A percentile compares a stretch with the other conserved stretches of the same genome.
Conservation (phyloP, 2,797 vertebrate genomes). For the Lacerta viridis region DNA sequence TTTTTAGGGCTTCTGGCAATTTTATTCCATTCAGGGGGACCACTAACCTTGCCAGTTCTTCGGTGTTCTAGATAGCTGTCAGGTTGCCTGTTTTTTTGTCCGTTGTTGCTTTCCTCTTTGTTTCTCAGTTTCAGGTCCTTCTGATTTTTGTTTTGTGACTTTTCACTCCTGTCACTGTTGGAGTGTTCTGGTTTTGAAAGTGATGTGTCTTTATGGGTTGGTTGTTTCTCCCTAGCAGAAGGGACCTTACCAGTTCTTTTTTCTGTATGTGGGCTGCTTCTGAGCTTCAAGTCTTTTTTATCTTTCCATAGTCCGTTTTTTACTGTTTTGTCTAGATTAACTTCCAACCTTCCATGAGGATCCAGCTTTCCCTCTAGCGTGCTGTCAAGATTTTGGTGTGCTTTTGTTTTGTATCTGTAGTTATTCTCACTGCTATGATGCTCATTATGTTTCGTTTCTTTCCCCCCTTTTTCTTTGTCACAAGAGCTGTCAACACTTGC, state of each 20-base stretch:
- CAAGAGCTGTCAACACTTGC: conserved; percentile 62
- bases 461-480: conserved; percentile 75
- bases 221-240: conserved; percentile 76
- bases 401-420: conserved; percentile 70
- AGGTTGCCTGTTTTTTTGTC: conserved; percentile 68
- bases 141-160: conserved; percentile 72
- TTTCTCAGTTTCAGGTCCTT: conserved; percentile 76
- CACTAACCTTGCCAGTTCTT: conserved; percentile 76
- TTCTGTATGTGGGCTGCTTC: conserved; percentile 66
- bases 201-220: conserved; percentile 71
- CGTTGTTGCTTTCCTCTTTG: conserved; percentile 76
- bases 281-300: conserved; percentile 72
- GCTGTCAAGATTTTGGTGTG: conserved; percentile 45
- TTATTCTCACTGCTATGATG: conserved; percentile 64
- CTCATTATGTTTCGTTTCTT: conserved; percentile 68
- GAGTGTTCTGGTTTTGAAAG: conserved; percentile 72
- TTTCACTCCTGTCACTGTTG: conserved; percentile 75
- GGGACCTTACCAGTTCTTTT: conserved; percentile 66
- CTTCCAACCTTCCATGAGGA: conserved; percentile 68
- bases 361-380: conserved; percentile 64
- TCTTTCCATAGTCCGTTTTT: conserved; percentile 75
- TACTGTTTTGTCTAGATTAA: conserved; percentile 68
- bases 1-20: conserved; percentile 69
- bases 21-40: conserved; percentile 74
- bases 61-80: conserved; percentile 76